A percentile compares a stretch with the other conserved stretches of the same genome.
Evolutionary conservation across 1,140 invertebrate genomes (phyloP).

Genomic region (Drosophila eugracilis): DNA sequence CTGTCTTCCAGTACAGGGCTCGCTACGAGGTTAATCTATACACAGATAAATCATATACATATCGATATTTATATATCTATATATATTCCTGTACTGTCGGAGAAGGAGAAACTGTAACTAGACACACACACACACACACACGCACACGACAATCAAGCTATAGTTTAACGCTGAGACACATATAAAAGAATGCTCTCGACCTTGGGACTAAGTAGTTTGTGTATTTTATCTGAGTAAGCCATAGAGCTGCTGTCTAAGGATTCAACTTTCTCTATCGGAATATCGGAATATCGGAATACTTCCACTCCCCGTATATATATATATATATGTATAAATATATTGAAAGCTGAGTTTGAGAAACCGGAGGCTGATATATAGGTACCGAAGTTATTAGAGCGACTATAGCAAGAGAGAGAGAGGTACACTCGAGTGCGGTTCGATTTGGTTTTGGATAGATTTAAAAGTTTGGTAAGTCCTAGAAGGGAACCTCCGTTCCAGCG

Average conservation of each 20-base stretch:
- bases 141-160: not conserved
- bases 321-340: conserved; percentile 5
- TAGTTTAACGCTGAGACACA: conserved; percentile 7
- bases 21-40: not conserved
- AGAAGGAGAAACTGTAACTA: conserved; percentile 1
- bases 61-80: not conserved
- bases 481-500: not conserved
- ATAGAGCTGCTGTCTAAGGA: not conserved
- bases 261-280: conserved; percentile 4
- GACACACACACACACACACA: conserved; percentile 13
- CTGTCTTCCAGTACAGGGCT: conserved; percentile 13
- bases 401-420: conserved; percentile 48
- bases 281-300: too few species aligned
- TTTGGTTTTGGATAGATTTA: conserved; percentile 8
- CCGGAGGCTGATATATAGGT: conserved; percentile 50
- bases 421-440: conserved; percentile 52
- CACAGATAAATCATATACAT: not conserved
- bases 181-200: conserved; percentile 3
- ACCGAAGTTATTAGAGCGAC: conserved; percentile 43
- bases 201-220: not conserved
- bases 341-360: conserved; percentile 23
- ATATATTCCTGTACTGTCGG: not conserved
- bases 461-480: not conserved
- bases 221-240: conserved; percentile 3
- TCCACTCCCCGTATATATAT: too few species aligned